These are phyloP conservation scores for Heliothis subflexa DNA, from an alignment of 1,140 invertebrate genomes.

Conservation along the genomic window DNA sequence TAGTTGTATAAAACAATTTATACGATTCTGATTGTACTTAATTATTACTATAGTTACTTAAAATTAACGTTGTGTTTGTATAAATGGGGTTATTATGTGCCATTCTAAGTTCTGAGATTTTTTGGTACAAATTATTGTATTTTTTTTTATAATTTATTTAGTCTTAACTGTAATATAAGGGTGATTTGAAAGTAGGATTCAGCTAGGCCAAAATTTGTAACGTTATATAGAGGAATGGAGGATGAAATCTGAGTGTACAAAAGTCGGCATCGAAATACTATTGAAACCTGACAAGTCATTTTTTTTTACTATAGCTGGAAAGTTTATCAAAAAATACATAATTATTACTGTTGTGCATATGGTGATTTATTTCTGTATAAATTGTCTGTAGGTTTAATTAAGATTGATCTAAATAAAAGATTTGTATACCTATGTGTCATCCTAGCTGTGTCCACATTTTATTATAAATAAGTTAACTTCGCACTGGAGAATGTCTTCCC, in stretches of 20 bases:
- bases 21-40: conserved; percentile 24
- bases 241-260: background rate
- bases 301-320: too few relatives aligned
- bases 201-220: background rate
- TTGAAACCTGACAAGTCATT: background rate
- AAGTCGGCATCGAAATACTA: background rate
- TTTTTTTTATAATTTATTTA: conserved; percentile 6
- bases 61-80: background rate
- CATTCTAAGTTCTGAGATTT: conserved; percentile 24
- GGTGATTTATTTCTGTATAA: background rate
- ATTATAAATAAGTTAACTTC: conserved; percentile 25
- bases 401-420: background rate
- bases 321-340: too few relatives aligned
- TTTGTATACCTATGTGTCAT: background rate
- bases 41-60: conserved; percentile 15
- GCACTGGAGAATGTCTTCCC: conserved; percentile 19
- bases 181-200: background rate
- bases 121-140: conserved; percentile 22
- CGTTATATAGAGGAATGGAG: background rate
- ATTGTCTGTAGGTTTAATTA: too few relatives aligned
- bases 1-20: background rate
- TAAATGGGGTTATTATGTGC: conserved; percentile 27
- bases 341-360: too few relatives aligned
- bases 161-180: background rate
- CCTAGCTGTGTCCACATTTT: background rate